Evolutionary conservation across 2,113 vertebrate genomes (phyloP).

Genomic region (Ivindomyrus marchei): DNA sequence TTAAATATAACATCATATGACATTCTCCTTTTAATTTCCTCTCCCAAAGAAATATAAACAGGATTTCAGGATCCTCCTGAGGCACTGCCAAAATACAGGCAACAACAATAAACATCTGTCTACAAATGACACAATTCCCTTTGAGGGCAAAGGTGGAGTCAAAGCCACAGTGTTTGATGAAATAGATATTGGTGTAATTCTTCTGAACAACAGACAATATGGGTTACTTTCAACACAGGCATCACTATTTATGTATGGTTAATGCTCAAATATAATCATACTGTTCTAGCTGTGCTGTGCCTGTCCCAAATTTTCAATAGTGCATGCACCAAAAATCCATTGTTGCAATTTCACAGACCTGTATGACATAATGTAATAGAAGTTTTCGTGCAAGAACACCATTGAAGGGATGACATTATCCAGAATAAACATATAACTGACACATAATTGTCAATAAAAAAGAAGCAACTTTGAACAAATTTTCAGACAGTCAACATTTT

Average conservation of each 20-base stretch:
- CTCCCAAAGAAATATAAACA: constrained; percentile 17
- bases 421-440: not conserved
- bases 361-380: not conserved
- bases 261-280: not conserved
- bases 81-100: not conserved
- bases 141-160: constrained; percentile 1
- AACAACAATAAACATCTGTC: constrained; percentile 21
- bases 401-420: not conserved
- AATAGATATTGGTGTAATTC: not conserved
- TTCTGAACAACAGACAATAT: not conserved
- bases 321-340: not conserved
- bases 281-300: not conserved
- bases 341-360: not conserved
- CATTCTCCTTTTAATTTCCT: constrained; percentile 5
- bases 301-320: not conserved
- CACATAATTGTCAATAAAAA: not conserved
- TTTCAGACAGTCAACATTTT: not conserved
- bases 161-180: not conserved
- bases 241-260: not conserved
- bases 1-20: not conserved
- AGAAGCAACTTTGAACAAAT: not conserved
- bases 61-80: not conserved
- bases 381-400: not conserved
- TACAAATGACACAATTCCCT: constrained; percentile 2
- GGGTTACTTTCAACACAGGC: not conserved